Evolutionary conservation across 2,797 vertebrate genomes (phyloP), one percentile per base, ranked within the genome.

Genomic region (Tiaroga cobitis): DNA sequence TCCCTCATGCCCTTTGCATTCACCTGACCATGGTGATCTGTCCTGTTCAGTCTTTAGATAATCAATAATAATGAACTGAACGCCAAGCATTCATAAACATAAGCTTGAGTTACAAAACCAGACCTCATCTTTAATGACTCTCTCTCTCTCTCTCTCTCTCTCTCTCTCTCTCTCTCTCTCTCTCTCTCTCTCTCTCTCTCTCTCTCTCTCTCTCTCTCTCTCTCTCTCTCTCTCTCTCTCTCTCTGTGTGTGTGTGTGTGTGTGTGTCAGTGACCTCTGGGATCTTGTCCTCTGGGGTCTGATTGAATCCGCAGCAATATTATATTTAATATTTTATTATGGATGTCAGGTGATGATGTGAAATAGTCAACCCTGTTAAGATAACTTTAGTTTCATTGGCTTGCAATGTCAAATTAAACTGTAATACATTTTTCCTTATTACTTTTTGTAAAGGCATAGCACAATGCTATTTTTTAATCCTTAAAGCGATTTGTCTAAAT

Each of bases 51-150:
- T 63, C 29, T 51, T 49, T 65, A 72, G 34, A 79, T 83, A 80
- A 83, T 87, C 68, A 79, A 79, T 77, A 59, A 43, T 65, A 77
- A 63, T 59, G 54, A 67, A 73, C 43, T 67, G 43, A 80, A 49
- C 19, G n/a, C 41, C 46, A 29, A 49, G 56, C 76, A 80, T 56
- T 73, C 74, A 74, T 80, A 80, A 85, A 80, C 26, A 79, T 43
- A 80, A 70, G 13, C 67, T 10, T 80, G 54, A 77, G 61, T 16
- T 65, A 67, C 26, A 67, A 67, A 69, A 26, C 29, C 43, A 70
- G 59, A 79, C 19, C n/a, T 84, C 34, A 78, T 84, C 34, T 84
- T 77, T 69, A 76, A 89, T 92, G 91, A 87, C 86, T 43, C 10
- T 41, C 39, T 9, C 39, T 43, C 43, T 43, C 43, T 43, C 43